phyloP scores from a whole-genome alignment of 2,888 invertebrate species.

The Drosophila silvestris region DNA sequence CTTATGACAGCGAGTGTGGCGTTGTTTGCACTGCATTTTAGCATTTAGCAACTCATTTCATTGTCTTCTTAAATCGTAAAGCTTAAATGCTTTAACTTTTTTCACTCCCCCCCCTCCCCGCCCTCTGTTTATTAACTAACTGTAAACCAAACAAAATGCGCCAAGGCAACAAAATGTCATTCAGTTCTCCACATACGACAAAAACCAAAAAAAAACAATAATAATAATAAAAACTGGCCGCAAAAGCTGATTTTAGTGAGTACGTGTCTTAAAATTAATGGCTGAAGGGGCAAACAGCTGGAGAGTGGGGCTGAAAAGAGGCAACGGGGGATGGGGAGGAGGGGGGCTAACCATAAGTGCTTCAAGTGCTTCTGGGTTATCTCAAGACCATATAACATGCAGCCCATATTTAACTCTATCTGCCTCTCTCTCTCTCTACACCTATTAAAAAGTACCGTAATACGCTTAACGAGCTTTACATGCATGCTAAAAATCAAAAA shows the following conservation, averaged over 20 bases:
- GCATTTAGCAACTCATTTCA: slow-evolving; percentile 4
- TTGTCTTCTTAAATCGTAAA: background rate
- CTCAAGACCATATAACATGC: slow-evolving; percentile 65
- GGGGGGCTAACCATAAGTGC: slow-evolving; percentile 49
- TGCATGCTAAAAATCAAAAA: slow-evolving; percentile 13
- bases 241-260: slow-evolving; percentile 52
- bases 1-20: slow-evolving; percentile 34
- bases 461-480: slow-evolving; percentile 56
- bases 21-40: slow-evolving; percentile 29
- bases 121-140: slow-evolving; percentile 43
- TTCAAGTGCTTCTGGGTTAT: slow-evolving; percentile 65
- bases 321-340: no score
- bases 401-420: slow-evolving; percentile 26
- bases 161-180: slow-evolving; percentile 26
- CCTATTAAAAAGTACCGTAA: slow-evolving; percentile 51
- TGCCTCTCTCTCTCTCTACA: background rate
- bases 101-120: background rate
- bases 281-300: background rate
- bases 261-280: slow-evolving; percentile 46
- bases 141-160: slow-evolving; percentile 43
- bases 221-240: slow-evolving; percentile 19
- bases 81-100: background rate
- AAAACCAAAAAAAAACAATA: slow-evolving; percentile 11
- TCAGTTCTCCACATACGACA: slow-evolving; percentile 11
- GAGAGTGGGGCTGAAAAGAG: background rate